Percentiles rank a stretch among this genome's conserved stretches.
These are phyloP conservation scores for Neomonachus schauinslandi DNA, from an alignment of 2,113 vertebrate genomes.

Conservation along the genomic window DNA sequence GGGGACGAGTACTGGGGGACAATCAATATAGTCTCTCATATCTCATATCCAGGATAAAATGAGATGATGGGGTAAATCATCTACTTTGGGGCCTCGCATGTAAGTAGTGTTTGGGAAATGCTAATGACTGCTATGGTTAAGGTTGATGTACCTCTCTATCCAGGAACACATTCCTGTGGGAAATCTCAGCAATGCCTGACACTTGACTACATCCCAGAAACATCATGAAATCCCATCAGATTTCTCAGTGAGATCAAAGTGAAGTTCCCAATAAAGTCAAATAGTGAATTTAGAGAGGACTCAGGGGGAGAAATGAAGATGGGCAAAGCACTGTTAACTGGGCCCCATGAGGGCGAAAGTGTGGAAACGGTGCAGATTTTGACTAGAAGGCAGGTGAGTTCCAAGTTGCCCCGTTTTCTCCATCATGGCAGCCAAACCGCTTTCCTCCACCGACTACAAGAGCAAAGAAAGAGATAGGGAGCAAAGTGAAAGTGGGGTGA, in stretches of 20 bases:
- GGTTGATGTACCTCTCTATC: neutral
- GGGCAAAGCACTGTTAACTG: neutral
- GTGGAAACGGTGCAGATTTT: neutral
- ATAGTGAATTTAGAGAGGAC: neutral
- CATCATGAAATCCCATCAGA: neutral
- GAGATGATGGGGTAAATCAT: neutral
- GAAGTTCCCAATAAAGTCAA: neutral
- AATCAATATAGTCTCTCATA: neutral
- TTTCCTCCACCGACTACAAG: neutral
- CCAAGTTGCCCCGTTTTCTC: neutral
- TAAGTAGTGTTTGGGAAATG: neutral
- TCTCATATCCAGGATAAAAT: neutral
- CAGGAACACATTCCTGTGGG: neutral
- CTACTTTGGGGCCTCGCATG: neutral
- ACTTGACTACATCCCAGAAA: slow-evolving; percentile 16
- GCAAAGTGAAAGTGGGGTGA: neutral
- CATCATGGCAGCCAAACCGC: neutral
- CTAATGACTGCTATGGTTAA: neutral
- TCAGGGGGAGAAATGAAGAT: neutral
- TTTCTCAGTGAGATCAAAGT: neutral
- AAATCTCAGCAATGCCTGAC: neutral
- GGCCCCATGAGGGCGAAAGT: neutral
- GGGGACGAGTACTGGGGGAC: neutral
- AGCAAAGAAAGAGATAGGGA: neutral
- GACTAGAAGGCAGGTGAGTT: neutral